These are phyloP conservation scores for Druon quercuslanigerum DNA, from an alignment of 1,140 invertebrate genomes.

Conservation along the genomic window DNA sequence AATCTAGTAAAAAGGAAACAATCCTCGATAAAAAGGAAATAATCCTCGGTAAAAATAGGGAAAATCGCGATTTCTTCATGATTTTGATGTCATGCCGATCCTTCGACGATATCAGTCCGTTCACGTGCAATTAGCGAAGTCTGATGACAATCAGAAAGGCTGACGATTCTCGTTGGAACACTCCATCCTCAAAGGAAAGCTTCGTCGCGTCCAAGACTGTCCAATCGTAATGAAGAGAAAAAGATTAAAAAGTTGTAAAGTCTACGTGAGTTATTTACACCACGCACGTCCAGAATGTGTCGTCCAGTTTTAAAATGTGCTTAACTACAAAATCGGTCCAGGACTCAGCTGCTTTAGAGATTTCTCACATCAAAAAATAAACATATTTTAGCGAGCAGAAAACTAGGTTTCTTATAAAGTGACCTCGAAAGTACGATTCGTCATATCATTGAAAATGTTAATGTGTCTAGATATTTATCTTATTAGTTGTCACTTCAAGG, in stretches of 20 bases:
- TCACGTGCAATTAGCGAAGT: slow-evolving; percentile 24
- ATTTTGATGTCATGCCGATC: not conserved
- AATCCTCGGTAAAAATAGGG: not conserved
- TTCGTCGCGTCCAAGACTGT: slow-evolving; percentile 48
- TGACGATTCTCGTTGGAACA: not conserved
- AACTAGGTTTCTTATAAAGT: slow-evolving; percentile 7
- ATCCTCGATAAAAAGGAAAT: not conserved
- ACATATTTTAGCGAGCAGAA: not conserved
- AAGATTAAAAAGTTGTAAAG: slow-evolving; percentile 46
- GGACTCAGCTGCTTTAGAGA: slow-evolving; percentile 1
- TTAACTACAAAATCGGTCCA: not conserved
- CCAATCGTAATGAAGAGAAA: slow-evolving; percentile 39
- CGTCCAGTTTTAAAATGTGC: slow-evolving; percentile 55
- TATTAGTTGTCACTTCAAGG: slow-evolving; percentile 14
- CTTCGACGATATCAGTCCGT: slow-evolving; percentile 24
- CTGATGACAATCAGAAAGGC: slow-evolving; percentile 19
- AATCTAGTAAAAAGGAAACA: slow-evolving; percentile 18
- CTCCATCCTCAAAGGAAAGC: slow-evolving; percentile 30
- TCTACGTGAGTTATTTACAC: slow-evolving; percentile 57
- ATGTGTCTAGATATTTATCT: slow-evolving; percentile 27
- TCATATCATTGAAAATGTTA: slow-evolving; percentile 31
- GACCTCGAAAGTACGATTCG: slow-evolving; percentile 15
- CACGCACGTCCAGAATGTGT: slow-evolving; percentile 62
- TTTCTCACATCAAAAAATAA: not conserved
- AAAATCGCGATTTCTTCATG: not conserved